Percentiles rank a stretch among this genome's conserved stretches.
Evolutionary conservation across 2,113 vertebrate species (phyloP).

Genomic region (Actenoides hombroni): DNA sequence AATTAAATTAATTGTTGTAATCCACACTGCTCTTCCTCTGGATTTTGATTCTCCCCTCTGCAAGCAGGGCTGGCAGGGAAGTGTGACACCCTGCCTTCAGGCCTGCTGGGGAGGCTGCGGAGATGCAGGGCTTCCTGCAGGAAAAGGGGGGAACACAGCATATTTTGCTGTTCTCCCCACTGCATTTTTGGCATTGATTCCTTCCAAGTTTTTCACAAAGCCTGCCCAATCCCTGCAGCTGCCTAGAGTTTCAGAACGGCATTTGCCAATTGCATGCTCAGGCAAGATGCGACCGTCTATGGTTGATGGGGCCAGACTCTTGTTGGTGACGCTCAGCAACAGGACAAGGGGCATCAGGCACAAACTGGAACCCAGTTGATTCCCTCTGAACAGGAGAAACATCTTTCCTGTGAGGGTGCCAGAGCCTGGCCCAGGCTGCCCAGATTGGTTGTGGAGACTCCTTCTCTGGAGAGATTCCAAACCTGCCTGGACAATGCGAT

Average conservation of each 20-base stretch:
- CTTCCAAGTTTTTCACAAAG: not conserved
- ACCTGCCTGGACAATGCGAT: too few relatives aligned
- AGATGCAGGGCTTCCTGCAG: not conserved
- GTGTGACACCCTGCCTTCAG: fast-evolving
- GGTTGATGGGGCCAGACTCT: too few relatives aligned
- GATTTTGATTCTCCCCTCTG: not conserved
- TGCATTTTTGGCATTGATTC: not conserved
- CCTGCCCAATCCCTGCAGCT: fast-evolving
- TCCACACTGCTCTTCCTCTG: not conserved
- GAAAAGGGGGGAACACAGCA: not conserved
- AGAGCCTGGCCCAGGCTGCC: too few relatives aligned
- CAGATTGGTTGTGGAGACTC: too few relatives aligned
- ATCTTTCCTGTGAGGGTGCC: too few relatives aligned
- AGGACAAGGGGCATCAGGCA: too few relatives aligned
- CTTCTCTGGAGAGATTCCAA: too few relatives aligned
- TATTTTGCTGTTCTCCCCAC: not conserved
- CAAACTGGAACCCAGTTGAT: too few relatives aligned
- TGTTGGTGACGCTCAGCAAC: too few relatives aligned
- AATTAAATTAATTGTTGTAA: not conserved
- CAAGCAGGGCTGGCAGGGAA: not conserved
- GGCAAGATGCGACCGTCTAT: fast-evolving
- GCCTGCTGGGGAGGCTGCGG: too few relatives aligned
- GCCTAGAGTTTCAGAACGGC: not conserved
- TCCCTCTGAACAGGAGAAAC: too few relatives aligned
- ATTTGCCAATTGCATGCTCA: not conserved